Base-by-base conservation (phyloP, 2,888 invertebrate genomes). In the Psylliodes chrysocephalus region DNA sequence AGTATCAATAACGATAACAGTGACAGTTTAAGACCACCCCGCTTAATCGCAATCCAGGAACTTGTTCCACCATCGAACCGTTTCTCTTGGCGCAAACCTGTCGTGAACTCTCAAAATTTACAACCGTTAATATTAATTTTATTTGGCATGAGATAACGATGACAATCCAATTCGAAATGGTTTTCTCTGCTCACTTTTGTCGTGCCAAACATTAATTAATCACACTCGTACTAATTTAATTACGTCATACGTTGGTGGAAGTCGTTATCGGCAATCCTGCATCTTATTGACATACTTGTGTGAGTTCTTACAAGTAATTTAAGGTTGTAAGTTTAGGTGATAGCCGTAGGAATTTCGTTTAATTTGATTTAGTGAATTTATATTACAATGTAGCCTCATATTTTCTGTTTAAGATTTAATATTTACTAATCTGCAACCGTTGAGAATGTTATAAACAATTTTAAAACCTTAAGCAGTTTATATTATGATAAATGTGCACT, bases 51-150 rank as follows among this genome's bases (percentile, higher is more conserved):
- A 44, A 15, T 55, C 25, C 15, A 25, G 17, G 30, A 30, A 18
- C 40, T 52, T 22, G 35, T 60, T 35, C 30, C 33, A 44, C 52
- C 30, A 52, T 60, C 52, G 17, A 47, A 35, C 15, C 33, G 44
- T 57, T 57, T 47, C 38, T 53, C 14, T 46, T 5, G 44, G 53
- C 47, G 47, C 46, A 42, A 15, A 40, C 44, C 59, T 55, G 60
- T 60, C 46, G 60, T 56, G 38, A 28, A 38, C 30, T 55, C 38
- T 59, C 59, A 51, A 59, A 60, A 52, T 60, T 56, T 56, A 30
- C 52, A 38, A 47, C 28, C 59, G 59, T 59, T 59, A 49, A 63
- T 67, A 67, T 65, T 67, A 65, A 65, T 65, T 69, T 65, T 67
- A 65, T 69, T 64, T 60, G 60, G 64, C 62, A 49, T 44, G 56